Evolutionary conservation across 2,113 vertebrate genomes (phyloP).

Genomic region (Hystrix brachyura): DNA sequence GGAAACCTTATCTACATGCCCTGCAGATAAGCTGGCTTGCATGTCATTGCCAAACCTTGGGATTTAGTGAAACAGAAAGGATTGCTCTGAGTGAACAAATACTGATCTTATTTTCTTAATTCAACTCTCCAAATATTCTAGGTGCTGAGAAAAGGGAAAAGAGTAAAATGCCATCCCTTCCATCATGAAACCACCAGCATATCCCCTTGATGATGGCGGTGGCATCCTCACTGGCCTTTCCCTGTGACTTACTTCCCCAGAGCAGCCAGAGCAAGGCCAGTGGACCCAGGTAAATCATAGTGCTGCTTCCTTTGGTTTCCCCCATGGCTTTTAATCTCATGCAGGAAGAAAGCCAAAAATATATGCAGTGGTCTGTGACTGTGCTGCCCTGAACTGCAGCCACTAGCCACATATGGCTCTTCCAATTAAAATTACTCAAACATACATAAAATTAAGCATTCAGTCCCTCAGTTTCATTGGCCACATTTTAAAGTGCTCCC

Average conservation of each 20-base stretch:
- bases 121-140: neutral
- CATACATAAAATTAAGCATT: neutral
- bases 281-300: fast-evolving
- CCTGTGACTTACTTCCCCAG: fast-evolving
- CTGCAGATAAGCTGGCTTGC: neutral
- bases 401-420: neutral
- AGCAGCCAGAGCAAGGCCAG: neutral
- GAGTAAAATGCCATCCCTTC: neutral
- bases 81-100: neutral
- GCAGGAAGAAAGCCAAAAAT: neutral
- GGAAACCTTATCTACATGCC: neutral
- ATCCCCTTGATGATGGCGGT: fast-evolving
- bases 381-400: neutral
- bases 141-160: neutral
- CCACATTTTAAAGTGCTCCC: neutral
- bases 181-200: fast-evolving
- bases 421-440: neutral
- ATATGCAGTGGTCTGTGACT: neutral
- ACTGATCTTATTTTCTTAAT: neutral
- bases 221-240: neutral
- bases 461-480: neutral
- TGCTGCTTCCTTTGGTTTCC: fast-evolving
- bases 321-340: neutral
- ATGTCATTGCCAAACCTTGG: neutral
- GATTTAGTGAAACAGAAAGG: slow-evolving; percentile 41